phyloP scores from a whole-genome alignment of 2,797 vertebrate genomes.

The Acanthornis magna region DNA sequence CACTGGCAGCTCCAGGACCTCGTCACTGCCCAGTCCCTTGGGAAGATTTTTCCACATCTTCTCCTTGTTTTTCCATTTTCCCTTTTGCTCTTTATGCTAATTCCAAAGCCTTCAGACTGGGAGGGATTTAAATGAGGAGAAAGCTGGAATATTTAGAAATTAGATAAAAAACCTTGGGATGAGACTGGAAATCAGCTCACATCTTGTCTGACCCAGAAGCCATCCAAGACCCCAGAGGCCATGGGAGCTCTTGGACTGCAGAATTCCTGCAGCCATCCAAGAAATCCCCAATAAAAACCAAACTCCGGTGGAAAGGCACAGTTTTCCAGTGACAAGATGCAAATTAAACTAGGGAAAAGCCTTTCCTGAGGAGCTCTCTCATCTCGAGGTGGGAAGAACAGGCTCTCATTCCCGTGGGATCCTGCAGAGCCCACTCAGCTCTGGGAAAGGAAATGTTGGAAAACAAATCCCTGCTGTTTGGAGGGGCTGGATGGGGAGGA shows the following conservation, averaged over 20 bases:
- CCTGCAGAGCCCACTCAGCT: not conserved
- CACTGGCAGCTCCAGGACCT: not conserved
- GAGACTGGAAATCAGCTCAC: not conserved
- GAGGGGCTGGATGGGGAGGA: not conserved
- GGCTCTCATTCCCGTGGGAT: not conserved
- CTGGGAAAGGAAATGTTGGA: not conserved
- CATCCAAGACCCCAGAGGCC: not conserved
- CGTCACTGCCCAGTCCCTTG: not conserved
- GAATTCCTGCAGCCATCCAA: not conserved
- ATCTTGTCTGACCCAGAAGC: not conserved
- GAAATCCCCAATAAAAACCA: not conserved
- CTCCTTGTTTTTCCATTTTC: not conserved
- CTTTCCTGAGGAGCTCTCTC: not conserved
- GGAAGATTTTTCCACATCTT: not conserved
- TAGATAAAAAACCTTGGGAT: not conserved
- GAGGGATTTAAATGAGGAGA: not conserved
- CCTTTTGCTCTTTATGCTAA: not conserved
- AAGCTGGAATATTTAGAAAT: not conserved
- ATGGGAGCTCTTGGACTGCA: not conserved
- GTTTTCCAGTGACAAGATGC: not conserved
- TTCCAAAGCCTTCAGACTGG: not conserved
- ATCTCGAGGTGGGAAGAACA: not conserved
- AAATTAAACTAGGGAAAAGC: not conserved
- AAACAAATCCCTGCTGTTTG: not conserved
- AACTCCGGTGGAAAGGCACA: not conserved